These are phyloP conservation scores for Triplophysa bombifrons DNA, from an alignment of 2,797 vertebrate genomes.

Conservation along the genomic window DNA sequence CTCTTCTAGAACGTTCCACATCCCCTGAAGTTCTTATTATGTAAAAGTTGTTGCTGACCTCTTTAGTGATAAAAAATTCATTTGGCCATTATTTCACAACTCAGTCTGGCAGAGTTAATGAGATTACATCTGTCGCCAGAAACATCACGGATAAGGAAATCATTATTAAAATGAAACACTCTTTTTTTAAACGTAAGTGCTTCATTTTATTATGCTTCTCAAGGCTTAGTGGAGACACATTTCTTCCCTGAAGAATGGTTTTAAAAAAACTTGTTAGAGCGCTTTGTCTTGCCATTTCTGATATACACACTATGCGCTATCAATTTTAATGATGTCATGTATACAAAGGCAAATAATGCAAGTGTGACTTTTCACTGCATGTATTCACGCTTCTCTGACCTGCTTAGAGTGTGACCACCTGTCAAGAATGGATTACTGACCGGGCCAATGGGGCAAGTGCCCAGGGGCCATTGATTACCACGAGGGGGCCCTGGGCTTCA, in stretches of 20 bases:
- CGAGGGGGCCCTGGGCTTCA: too few species aligned
- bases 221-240: constrained; percentile 15
- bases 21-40: constrained; percentile 36
- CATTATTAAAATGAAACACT: constrained; percentile 40
- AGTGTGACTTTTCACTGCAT: not conserved
- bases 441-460: too few species aligned
- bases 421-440: too few species aligned
- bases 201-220: constrained; percentile 46
- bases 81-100: constrained; percentile 40
- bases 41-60: constrained; percentile 12
- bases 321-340: constrained; percentile 1
- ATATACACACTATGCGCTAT: constrained; percentile 5
- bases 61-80: constrained; percentile 21
- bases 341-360: not conserved
- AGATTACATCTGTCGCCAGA: constrained; percentile 46
- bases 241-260: constrained; percentile 37
- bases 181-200: constrained; percentile 37
- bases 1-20: constrained; percentile 7
- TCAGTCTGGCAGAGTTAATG: constrained; percentile 51
- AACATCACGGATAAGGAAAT: constrained; percentile 49
- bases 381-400: not conserved
- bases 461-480: too few species aligned
- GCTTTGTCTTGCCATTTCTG: not conserved
- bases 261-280: constrained; percentile 34
- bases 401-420: not conserved